Evolutionary conservation across 2,113 vertebrate genomes (phyloP).

Genomic region (Gnathonemus longibarbis): DNA sequence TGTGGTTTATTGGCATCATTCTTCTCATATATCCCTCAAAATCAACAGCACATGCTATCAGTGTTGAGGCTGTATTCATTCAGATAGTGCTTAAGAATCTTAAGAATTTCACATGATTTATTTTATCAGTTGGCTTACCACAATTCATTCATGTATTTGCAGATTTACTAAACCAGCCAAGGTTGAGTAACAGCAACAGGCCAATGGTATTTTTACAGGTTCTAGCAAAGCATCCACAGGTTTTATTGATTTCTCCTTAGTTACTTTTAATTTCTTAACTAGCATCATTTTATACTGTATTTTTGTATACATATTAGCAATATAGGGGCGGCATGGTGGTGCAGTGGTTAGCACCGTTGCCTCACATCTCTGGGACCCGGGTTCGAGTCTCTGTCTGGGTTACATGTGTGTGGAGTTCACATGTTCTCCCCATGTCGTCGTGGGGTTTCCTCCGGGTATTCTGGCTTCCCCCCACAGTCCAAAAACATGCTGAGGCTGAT

Average conservation of each 20-base stretch:
- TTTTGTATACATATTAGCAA: neutral
- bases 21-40: neutral
- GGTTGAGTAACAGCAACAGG: neutral
- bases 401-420: too few relatives aligned
- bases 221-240: neutral
- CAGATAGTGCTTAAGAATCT: neutral
- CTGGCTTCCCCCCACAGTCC: too few relatives aligned
- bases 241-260: neutral
- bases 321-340: neutral
- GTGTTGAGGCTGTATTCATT: neutral
- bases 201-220: neutral
- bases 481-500: too few relatives aligned
- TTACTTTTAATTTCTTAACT: neutral
- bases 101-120: neutral
- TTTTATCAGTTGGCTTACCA: neutral
- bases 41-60: neutral
- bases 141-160: neutral
- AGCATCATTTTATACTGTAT: neutral
- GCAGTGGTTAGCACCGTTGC: too few relatives aligned
- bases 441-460: too few relatives aligned
- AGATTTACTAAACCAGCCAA: neutral
- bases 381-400: too few relatives aligned
- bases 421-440: too few relatives aligned
- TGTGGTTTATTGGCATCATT: neutral
- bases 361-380: too few relatives aligned